A percentile compares a stretch with the other conserved stretches of the same genome.
Evolutionary conservation across 2,888 invertebrate genomes (phyloP).

Genomic region (Drosophila demipolita): DNA sequence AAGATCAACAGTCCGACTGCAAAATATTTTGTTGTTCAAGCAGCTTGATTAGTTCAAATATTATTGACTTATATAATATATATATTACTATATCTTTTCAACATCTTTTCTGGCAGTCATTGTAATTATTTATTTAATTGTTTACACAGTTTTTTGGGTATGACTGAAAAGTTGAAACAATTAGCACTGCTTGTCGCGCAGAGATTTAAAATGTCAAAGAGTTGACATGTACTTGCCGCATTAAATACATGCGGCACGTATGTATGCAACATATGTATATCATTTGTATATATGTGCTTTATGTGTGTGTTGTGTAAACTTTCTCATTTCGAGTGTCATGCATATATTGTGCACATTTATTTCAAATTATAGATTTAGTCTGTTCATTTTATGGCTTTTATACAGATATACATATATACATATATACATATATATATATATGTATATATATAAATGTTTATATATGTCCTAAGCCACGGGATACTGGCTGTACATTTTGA

Average conservation of each 20-base stretch:
- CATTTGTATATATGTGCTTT: constrained; percentile 4
- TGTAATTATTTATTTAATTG: neutral
- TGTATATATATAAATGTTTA: too few species aligned
- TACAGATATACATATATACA: neutral
- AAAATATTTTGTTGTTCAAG: neutral
- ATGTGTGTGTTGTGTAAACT: constrained; percentile 13
- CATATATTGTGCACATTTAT: constrained; percentile 21
- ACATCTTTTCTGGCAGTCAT: neutral
- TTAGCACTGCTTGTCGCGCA: constrained; percentile 19
- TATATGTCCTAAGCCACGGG: constrained; percentile 13
- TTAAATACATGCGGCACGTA: too few species aligned
- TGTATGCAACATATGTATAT: neutral
- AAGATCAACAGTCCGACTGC: neutral
- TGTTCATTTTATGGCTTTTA: constrained; percentile 3
- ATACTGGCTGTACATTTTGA: constrained; percentile 55
- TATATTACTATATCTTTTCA: neutral
- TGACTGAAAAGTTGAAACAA: constrained; percentile 2
- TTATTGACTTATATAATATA: too few species aligned
- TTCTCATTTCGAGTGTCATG: constrained; percentile 30
- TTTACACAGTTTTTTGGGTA: neutral
- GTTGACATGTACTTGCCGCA: constrained; percentile 1
- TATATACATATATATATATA: neutral
- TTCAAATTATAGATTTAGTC: constrained; percentile 27
- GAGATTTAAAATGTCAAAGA: constrained; percentile 17
- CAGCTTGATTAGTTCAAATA: neutral